Evolutionary conservation across 2,888 invertebrate species (phyloP).

Genomic region (Aphidius colemani): DNA sequence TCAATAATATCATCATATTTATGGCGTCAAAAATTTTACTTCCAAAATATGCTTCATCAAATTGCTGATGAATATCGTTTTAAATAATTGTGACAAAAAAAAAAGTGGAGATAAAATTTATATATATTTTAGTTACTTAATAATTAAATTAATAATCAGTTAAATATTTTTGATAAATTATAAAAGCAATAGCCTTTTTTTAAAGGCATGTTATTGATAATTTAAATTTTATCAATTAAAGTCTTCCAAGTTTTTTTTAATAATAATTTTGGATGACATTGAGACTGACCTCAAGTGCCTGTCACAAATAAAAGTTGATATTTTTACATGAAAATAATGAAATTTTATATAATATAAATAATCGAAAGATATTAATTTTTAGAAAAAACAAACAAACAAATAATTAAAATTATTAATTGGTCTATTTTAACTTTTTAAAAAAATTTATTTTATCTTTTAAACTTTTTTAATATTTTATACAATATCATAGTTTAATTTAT

Average conservation of each 20-base stretch:
- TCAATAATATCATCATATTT: constrained; percentile 58
- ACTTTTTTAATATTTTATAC: constrained; percentile 12
- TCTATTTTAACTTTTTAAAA: neutral
- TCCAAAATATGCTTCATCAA: constrained; percentile 58
- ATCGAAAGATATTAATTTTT: neutral
- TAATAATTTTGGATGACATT: constrained; percentile 13
- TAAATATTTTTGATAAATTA: too few species aligned
- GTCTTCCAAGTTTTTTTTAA: constrained; percentile 25
- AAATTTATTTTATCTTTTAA: constrained; percentile 9
- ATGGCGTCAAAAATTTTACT: constrained; percentile 61
- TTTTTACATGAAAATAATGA: constrained; percentile 6
- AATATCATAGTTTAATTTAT: neutral
- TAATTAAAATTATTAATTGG: neutral
- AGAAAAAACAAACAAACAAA: too few species aligned
- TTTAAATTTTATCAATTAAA: neutral
- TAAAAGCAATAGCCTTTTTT: constrained; percentile 8
- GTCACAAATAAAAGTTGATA: constrained; percentile 13
- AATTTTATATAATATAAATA: neutral
- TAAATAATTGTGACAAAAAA: constrained; percentile 34
- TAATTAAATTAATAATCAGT: too few species aligned
- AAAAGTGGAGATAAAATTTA: neutral
- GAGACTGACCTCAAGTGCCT: constrained; percentile 29
- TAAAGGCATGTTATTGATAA: neutral
- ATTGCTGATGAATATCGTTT: constrained; percentile 58
- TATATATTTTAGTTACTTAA: neutral